A percentile compares a stretch with the other conserved stretches of the same genome.
phyloP scores from a whole-genome alignment of 2,797 vertebrate species.

The Triplophysa yarkandensis region DNA sequence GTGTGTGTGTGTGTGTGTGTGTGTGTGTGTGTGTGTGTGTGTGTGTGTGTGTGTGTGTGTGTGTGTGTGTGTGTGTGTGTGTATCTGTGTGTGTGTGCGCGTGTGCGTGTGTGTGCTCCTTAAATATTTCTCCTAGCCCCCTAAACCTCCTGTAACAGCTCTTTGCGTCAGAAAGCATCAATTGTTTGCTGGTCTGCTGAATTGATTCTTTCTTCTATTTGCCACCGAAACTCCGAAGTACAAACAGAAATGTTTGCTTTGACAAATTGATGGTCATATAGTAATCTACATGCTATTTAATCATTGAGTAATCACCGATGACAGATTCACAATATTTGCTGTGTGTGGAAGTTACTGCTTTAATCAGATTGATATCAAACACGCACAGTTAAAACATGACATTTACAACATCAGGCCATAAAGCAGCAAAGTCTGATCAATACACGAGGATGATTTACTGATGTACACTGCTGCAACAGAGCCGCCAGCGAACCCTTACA shows the following conservation, averaged over 20 bases:
- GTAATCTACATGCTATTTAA: constrained; percentile 72
- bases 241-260: constrained; percentile 71
- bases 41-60: too few relatives aligned
- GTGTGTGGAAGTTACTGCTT: constrained; percentile 77
- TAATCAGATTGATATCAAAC: constrained; percentile 62
- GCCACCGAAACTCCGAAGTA: constrained; percentile 33
- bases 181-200: background rate
- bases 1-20: too few relatives aligned
- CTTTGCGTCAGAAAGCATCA: constrained; percentile 43
- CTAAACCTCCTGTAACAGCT: constrained; percentile 27
- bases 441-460: constrained; percentile 77
- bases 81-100: too few relatives aligned
- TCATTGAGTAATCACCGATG: constrained; percentile 74
- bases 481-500: constrained; percentile 26
- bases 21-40: too few relatives aligned
- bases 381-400: constrained; percentile 80
- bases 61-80: too few relatives aligned
- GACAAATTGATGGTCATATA: constrained; percentile 70
- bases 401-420: constrained; percentile 81
- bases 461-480: constrained; percentile 68
- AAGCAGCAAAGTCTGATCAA: constrained; percentile 81
- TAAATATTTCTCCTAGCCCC: constrained; percentile 15
- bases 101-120: too few relatives aligned
- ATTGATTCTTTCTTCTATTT: constrained; percentile 32
- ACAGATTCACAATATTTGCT: constrained; percentile 70